Conservation (phyloP, 2,797 vertebrate species). For the Takifugu rubripes region DNA sequence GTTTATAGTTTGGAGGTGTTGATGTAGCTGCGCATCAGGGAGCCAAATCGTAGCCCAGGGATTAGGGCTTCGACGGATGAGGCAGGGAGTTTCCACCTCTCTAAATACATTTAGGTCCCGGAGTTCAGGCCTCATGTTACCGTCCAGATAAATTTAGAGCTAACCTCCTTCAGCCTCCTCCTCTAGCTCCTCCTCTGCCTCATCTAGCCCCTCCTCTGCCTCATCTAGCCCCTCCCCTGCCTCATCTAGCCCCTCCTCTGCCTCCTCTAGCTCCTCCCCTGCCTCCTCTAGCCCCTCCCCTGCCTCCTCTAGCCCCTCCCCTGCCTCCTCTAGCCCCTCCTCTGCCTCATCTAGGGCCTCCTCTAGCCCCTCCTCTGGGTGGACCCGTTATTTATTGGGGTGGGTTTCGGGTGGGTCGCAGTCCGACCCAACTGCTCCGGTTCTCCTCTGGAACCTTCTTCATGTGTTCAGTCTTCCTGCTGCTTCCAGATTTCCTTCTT, state of each 20-base stretch:
- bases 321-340: not conserved
- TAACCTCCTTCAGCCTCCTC: not conserved
- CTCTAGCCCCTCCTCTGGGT: conserved; percentile 29
- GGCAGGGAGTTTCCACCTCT: conserved; percentile 46
- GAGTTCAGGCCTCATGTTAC: conserved; percentile 56
- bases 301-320: not conserved
- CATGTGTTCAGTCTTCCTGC: not conserved
- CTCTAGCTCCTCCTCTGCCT: not conserved
- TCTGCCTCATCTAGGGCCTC: not conserved
- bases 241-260: not conserved
- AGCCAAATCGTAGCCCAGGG: conserved; percentile 24
- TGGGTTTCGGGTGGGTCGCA: conserved; percentile 19
- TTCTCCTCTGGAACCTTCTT: not conserved
- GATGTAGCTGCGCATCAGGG: not conserved
- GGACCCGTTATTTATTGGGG: conserved; percentile 27
- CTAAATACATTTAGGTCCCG: conserved; percentile 44
- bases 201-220: conserved; percentile 2
- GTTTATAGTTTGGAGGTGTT: too few relatives aligned
- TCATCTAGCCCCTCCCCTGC: too few relatives aligned
- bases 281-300: not conserved
- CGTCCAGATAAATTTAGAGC: conserved; percentile 44
- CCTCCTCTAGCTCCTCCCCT: conserved; percentile 5
- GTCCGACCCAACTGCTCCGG: not conserved
- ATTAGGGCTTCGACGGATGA: conserved; percentile 33
- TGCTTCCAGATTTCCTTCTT: not conserved